These are phyloP conservation scores for Callocephalon fimbriatum DNA, from an alignment of 2,113 vertebrate genomes.

Conservation along the genomic window DNA sequence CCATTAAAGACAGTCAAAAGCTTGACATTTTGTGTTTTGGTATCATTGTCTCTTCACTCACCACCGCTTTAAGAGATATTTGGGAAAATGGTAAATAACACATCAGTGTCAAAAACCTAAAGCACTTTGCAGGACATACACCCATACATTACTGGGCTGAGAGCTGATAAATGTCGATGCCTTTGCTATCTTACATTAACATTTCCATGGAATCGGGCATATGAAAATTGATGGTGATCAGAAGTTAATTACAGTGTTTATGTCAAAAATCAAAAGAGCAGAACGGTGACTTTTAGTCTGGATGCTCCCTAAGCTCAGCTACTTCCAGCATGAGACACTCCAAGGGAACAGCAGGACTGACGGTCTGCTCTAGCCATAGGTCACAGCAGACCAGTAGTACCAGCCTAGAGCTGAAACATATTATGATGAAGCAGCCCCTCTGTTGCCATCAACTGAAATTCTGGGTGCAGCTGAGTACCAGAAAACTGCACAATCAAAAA, in stretches of 20 bases:
- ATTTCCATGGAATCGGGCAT: background rate
- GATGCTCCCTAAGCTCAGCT: background rate
- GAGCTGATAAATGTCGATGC: background rate
- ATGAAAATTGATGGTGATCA: background rate
- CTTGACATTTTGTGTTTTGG: background rate
- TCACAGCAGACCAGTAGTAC: background rate
- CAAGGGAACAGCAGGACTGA: background rate
- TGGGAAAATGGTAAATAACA: background rate
- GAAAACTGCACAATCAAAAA: background rate
- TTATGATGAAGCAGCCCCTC: background rate
- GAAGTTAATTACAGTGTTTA: constrained; percentile 32
- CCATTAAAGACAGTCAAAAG: background rate
- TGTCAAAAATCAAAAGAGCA: constrained; percentile 23
- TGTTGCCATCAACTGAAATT: background rate
- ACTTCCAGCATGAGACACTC: background rate
- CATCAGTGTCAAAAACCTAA: background rate
- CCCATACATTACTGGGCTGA: background rate
- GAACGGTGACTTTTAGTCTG: background rate
- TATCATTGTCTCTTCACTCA: background rate
- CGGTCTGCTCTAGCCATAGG: background rate
- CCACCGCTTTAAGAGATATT: background rate
- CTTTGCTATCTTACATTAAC: background rate
- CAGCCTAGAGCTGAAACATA: background rate
- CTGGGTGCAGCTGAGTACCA: background rate
- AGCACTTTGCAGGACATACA: background rate